Evolutionary conservation across 2,113 vertebrate species (phyloP).

Genomic region (Sciurus niger): DNA sequence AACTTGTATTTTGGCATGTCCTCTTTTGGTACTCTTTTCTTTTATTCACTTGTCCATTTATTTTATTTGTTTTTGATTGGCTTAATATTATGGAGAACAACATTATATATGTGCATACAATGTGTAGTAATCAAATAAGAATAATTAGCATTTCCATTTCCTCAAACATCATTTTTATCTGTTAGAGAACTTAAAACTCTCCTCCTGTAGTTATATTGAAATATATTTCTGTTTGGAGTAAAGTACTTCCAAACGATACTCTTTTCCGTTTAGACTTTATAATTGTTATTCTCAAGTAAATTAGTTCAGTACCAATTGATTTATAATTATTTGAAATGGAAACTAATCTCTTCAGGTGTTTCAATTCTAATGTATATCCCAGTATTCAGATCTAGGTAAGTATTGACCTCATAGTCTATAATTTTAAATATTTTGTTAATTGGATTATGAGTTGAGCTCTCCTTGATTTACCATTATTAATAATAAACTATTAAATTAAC

Average conservation of each 20-base stretch:
- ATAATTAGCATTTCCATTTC: no score
- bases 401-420: neutral
- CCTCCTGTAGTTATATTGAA: neutral
- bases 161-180: neutral
- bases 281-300: neutral
- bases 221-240: neutral
- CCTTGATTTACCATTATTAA: neutral
- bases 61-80: no score
- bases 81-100: neutral
- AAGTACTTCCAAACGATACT: neutral
- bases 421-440: neutral
- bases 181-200: neutral
- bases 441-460: neutral
- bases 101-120: no score
- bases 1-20: neutral
- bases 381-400: neutral
- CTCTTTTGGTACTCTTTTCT: neutral
- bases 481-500: neutral
- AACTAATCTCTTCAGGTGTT: neutral
- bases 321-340: neutral
- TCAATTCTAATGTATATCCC: neutral
- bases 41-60: neutral
- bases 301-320: neutral
- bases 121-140: neutral
- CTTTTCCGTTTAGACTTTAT: slow-evolving; percentile 1